Evolutionary conservation across 2,888 invertebrate genomes (phyloP).

Genomic region (Deroplatys truncata): DNA sequence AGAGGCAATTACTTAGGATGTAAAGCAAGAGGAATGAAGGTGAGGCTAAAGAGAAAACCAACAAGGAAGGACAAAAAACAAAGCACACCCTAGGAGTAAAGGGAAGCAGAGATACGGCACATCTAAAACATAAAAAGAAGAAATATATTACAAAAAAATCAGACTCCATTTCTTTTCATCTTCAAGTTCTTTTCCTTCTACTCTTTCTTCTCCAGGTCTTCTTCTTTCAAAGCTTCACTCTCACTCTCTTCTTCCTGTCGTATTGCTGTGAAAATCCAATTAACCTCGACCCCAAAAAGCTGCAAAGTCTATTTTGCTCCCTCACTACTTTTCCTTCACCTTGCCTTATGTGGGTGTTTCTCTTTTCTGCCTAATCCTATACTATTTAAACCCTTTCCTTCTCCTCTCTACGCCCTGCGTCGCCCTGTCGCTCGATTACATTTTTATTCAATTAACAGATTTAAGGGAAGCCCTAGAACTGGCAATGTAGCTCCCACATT

Average conservation of each 20-base stretch:
- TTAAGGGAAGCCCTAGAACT: not conserved
- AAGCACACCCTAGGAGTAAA: not conserved
- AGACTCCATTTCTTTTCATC: not conserved
- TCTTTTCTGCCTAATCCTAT: slow-evolving; percentile 9
- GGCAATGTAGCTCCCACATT: not conserved
- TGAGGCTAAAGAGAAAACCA: not conserved
- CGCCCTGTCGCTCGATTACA: not conserved
- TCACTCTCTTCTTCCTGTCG: slow-evolving; percentile 7
- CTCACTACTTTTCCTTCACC: not conserved
- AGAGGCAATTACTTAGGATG: slow-evolving; percentile 1
- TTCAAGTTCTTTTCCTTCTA: not conserved
- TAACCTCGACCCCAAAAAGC: slow-evolving; percentile 22
- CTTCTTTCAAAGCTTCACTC: not conserved
- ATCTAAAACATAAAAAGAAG: not conserved
- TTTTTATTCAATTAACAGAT: slow-evolving; percentile 9
- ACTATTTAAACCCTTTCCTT: not conserved
- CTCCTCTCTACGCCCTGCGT: not conserved
- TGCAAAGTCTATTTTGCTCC: slow-evolving; percentile 16
- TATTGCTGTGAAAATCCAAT: slow-evolving; percentile 26
- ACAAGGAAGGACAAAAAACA: not conserved
- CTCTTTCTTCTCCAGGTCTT: not conserved
- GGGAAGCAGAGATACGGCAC: not conserved
- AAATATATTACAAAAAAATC: slow-evolving; percentile 5
- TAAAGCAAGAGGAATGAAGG: not conserved
- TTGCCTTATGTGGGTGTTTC: not conserved